phyloP scores from a whole-genome alignment of 2,797 vertebrate genomes.

The Alfaro cultratus region DNA sequence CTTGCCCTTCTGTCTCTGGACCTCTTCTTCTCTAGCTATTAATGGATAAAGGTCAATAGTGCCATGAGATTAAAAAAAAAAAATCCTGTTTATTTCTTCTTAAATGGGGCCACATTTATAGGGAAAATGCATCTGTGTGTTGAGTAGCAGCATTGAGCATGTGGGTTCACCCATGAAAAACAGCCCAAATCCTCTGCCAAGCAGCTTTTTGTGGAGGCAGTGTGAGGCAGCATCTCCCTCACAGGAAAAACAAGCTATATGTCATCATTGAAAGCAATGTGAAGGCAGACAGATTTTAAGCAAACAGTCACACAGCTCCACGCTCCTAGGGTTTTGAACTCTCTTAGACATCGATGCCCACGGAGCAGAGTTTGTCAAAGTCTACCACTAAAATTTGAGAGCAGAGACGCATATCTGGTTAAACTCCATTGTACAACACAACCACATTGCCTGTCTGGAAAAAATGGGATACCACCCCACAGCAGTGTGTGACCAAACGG shows the following conservation, averaged over 20 bases:
- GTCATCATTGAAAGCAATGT: background rate
- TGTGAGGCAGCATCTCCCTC: background rate
- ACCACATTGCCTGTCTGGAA: background rate
- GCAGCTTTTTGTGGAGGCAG: background rate
- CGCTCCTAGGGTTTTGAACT: background rate
- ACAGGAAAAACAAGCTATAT: slow-evolving; percentile 2
- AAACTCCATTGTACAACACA: background rate
- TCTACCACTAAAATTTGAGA: background rate
- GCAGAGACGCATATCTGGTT: background rate
- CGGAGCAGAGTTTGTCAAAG: background rate
- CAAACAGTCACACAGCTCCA: background rate
- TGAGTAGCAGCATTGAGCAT: background rate
- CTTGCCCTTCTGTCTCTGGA: background rate
- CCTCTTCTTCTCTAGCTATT: background rate
- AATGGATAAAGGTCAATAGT: background rate
- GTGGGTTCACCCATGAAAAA: background rate
- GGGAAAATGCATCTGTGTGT: background rate
- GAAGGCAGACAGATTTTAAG: background rate
- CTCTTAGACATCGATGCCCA: background rate
- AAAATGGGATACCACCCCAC: background rate
- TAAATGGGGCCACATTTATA: background rate
- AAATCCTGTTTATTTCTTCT: background rate
- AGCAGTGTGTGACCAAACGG: background rate
- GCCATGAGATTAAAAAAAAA: background rate
- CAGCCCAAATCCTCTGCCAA: background rate